A percentile compares a stretch with the other conserved stretches of the same genome.
phyloP scores from a whole-genome alignment of 1,140 invertebrate species.

The Drosophila kanapiae region DNA sequence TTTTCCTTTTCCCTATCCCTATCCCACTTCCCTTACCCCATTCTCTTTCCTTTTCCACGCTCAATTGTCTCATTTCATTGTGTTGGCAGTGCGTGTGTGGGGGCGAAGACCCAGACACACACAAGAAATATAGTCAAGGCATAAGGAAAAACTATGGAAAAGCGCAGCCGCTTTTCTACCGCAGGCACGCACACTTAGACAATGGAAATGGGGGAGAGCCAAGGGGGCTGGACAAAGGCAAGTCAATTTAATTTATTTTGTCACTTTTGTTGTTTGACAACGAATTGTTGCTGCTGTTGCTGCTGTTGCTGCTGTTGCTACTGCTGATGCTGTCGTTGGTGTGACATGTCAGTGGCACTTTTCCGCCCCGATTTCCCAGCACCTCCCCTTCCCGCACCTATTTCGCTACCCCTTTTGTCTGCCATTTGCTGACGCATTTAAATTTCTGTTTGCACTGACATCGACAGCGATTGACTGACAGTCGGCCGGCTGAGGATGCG shows the following conservation, averaged over 20 bases:
- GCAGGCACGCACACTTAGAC: slow-evolving; percentile 44
- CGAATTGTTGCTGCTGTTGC: slow-evolving; percentile 56
- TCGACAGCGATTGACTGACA: slow-evolving; percentile 62
- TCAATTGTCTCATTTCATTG: slow-evolving; percentile 73
- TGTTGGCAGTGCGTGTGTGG: slow-evolving; percentile 26
- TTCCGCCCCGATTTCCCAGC: background rate
- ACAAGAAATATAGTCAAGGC: background rate
- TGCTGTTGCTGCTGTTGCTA: slow-evolving; percentile 21
- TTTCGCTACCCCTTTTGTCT: slow-evolving; percentile 37
- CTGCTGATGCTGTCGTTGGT: slow-evolving; percentile 28
- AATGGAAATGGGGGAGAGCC: slow-evolving; percentile 12
- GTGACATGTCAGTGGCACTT: slow-evolving; percentile 41
- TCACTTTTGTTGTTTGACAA: slow-evolving; percentile 76
- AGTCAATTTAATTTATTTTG: slow-evolving; percentile 83
- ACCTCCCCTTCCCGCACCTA: background rate
- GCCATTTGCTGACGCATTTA: slow-evolving; percentile 78
- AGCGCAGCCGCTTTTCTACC: slow-evolving; percentile 54
- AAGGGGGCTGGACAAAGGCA: slow-evolving; percentile 33
- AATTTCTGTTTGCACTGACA: slow-evolving; percentile 70
- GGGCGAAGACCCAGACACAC: no score
- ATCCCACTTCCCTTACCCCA: background rate
- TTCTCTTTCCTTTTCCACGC: slow-evolving; percentile 18
- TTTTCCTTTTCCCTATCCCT: slow-evolving; percentile 5
- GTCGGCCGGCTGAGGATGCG: slow-evolving; percentile 26
- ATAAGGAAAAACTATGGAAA: slow-evolving; percentile 62